Evolutionary conservation across 1,140 invertebrate species (phyloP), one percentile per base, ranked within the genome.

Genomic region (Thereuonema tuberculata): DNA sequence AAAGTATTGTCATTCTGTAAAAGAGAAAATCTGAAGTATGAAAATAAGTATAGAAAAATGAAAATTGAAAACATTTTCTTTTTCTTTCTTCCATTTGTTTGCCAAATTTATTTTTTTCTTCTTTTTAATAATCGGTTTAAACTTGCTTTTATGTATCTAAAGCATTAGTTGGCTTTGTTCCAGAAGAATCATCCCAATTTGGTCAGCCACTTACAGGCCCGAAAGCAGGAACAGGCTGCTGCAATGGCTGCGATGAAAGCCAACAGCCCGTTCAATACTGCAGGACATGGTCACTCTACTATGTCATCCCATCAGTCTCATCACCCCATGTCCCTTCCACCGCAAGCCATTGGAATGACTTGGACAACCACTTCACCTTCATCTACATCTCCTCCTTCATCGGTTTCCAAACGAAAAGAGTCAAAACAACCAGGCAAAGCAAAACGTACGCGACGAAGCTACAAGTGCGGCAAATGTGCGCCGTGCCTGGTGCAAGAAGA

Each of bases 391-490:
- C n/a, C n/a, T n/a, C n/a, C n/a, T n/a, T n/a, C n/a, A n/a, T n/a
- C n/a, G n/a, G n/a, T n/a, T n/a, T 27, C 53, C 24, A 55, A 55
- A 23, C 53, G 53, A 2, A 55, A 55, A 29, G 25, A 55, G 25
- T 55, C 53, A 15, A 55, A 55, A 21, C 53, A 55, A 25, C 27
- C 53, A 9, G 53, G 53, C 5, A 55, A 55, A 55, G 53, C 53
- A 12, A 55, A 55, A 28, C 53, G 53, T 3, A 55, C 53, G 9
- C 53, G 53, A 9, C 53, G 53, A 9, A 55, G 53, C 26, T 55
- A 55, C 53, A 55, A 55, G 53, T 55, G 53, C 27, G 53, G 53
- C 24, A 55, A 55, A 55, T 55, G 53, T 29, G 14, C 53, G 53
- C 53, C 53, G 5, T 55, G 53, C 26, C 26, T 55, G 53, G 53